Conservation (phyloP, 2,113 vertebrate genomes). For the Triplophysa rosa region DNA sequence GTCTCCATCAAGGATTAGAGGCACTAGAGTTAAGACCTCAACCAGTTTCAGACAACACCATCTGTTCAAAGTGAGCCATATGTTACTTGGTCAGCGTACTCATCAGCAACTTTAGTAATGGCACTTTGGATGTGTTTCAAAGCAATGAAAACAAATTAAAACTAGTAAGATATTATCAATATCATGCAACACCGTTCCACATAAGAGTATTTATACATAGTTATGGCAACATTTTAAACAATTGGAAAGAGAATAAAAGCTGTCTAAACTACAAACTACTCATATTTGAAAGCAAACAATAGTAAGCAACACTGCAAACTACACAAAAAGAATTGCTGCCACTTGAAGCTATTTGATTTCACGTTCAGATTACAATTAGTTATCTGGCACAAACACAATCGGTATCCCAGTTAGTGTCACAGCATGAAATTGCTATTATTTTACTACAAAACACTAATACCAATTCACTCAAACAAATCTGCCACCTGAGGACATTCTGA, state of each 20-base stretch:
- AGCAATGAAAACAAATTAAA: background rate
- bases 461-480: too few species aligned
- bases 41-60: slow-evolving; percentile 8
- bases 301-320: background rate
- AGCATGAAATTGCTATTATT: too few species aligned
- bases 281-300: background rate
- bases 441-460: too few species aligned
- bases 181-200: background rate
- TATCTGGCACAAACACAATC: too few species aligned
- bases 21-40: slow-evolving; percentile 16
- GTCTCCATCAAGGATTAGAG: slow-evolving; percentile 31
- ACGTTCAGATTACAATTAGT: background rate
- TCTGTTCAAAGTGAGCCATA: slow-evolving; percentile 33
- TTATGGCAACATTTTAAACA: background rate
- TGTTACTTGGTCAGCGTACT: background rate
- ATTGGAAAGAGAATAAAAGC: too few species aligned
- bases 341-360: background rate
- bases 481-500: too few species aligned
- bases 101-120: background rate
- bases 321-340: background rate
- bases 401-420: too few species aligned
- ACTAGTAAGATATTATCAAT: background rate
- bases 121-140: background rate
- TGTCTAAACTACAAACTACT: too few species aligned
- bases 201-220: background rate